Evolutionary conservation across 2,888 invertebrate species (phyloP), one percentile per base, ranked within the genome.

Genomic region (Spodoptera littoralis): DNA sequence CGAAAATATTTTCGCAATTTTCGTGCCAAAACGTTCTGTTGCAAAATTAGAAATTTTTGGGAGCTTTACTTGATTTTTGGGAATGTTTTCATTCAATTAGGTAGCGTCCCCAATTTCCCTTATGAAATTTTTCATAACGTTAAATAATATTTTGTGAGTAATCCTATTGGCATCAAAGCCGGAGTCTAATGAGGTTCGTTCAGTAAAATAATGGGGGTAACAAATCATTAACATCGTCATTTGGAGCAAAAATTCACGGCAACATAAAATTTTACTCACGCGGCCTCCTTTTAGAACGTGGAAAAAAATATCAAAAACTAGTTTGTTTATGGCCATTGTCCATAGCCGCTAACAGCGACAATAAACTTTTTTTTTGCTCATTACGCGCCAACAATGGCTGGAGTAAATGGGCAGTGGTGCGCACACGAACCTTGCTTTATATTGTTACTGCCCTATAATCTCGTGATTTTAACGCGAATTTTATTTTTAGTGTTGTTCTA

Each of bases 321-420:
- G 80, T 80, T 80, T 80, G 82, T 87, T 81, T 84, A 86, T 81
- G 75, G 81, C 80, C 84, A 83, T 81, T 84, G 87, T 81, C 80
- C 77, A 81, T 73, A 73, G 78, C 66, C 58, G 72, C 67, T 73
- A 73, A 73, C 73, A 62, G 56, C 68, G 81, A 66, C 62, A 70
- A 64, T 67, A 65, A 65, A 61, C 55, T 64, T 76, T 81, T 85
- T 85, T 87, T 88, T 88, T 85, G 83, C 83, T 83, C 84, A 85
- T 88, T 88, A 86, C 78, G 69, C 73, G 65, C 59, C 80, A 80
- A 89, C 89, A 88, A 88, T 83, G 82, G 81, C 71, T 22, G 79
- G 74, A 78, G 77, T 82, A 86, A 87, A 86, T 81, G 85, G 78
- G 27, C 47, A 50, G 71, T 75, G 64, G 30, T 77, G 70, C 68